A percentile compares a stretch with the other conserved stretches of the same genome.
Evolutionary conservation across 2,113 vertebrate species (phyloP).

Genomic region (Aviceda subcristata): DNA sequence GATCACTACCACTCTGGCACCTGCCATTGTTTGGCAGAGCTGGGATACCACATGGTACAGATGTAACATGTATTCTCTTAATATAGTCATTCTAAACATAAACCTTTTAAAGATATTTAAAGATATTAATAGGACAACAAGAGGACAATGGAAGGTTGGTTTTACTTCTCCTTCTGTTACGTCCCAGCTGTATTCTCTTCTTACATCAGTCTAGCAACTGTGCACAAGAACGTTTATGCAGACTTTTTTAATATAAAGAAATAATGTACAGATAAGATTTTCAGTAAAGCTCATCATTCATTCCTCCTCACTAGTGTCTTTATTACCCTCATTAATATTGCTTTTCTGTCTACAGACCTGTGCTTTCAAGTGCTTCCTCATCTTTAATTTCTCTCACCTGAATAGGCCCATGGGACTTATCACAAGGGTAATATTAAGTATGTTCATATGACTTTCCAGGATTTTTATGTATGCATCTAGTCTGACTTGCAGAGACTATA

Average conservation of each 20-base stretch:
- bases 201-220: neutral
- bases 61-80: neutral
- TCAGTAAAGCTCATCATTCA: constrained; percentile 17
- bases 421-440: neutral
- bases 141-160: neutral
- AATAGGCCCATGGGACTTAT: neutral
- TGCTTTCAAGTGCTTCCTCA: neutral
- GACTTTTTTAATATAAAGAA: neutral
- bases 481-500: neutral
- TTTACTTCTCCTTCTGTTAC: neutral
- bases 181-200: neutral
- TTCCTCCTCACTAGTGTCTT: neutral
- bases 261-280: neutral
- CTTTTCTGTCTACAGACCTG: neutral
- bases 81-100: neutral
- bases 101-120: neutral
- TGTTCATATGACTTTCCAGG: neutral
- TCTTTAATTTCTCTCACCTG: constrained; percentile 14
- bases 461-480: neutral
- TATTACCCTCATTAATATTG: constrained; percentile 34
- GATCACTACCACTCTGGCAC: neutral
- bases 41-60: neutral
- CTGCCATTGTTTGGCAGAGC: neutral
- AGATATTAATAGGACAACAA: neutral
- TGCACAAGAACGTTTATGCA: neutral